phyloP scores from a whole-genome alignment of 1,140 invertebrate species.

The Yoshiicerus persimilis region DNA sequence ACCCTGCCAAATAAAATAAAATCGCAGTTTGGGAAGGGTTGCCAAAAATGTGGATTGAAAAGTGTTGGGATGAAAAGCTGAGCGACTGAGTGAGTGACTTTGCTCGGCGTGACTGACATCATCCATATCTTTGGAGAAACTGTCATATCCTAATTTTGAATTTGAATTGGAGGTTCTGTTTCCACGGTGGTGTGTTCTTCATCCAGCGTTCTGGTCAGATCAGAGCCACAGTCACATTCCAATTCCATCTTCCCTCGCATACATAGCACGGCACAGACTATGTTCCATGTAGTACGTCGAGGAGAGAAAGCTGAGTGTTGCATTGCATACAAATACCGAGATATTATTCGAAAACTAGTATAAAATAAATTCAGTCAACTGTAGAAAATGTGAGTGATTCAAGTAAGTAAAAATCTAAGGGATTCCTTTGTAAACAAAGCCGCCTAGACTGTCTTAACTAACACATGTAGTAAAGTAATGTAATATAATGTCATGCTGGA shows the following conservation, averaged over 20 bases:
- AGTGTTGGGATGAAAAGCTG: not conserved
- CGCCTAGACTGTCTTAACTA: not conserved
- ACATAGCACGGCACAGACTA: not conserved
- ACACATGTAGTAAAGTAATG: not conserved
- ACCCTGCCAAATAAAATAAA: not conserved
- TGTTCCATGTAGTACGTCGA: not conserved
- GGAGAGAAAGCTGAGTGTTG: not conserved
- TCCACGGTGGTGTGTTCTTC: not conserved
- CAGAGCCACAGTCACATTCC: not conserved
- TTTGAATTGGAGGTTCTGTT: slow-evolving; percentile 11
- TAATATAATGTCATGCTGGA: not conserved
- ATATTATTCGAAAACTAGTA: slow-evolving; percentile 21
- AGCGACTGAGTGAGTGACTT: not conserved
- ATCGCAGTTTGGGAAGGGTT: not conserved
- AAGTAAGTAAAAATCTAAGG: slow-evolving; percentile 23
- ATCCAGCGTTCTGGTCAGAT: not conserved
- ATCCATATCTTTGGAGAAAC: slow-evolving; percentile 1
- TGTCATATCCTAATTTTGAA: not conserved
- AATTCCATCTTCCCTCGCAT: not conserved
- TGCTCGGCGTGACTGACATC: not conserved
- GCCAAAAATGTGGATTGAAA: not conserved
- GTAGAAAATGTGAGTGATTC: slow-evolving; percentile 5
- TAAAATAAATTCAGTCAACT: slow-evolving; percentile 11
- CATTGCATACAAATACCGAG: slow-evolving; percentile 7
- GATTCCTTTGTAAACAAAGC: slow-evolving; percentile 19